Evolutionary conservation across 1,140 invertebrate species (phyloP), one percentile per base, ranked within the genome.

Genomic region (Luehdorfia chinensis): DNA sequence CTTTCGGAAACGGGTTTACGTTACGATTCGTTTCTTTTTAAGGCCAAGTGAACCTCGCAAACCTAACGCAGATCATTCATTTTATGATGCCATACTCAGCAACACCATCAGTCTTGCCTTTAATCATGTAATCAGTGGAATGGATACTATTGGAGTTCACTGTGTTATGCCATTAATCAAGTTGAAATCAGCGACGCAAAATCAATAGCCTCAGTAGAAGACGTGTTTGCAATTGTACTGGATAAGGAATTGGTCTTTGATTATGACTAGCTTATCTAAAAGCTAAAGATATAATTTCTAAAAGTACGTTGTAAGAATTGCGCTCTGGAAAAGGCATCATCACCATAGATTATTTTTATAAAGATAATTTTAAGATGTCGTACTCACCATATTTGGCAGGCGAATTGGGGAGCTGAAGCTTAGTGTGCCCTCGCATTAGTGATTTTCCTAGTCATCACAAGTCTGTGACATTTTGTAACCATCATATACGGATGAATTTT

Each of bases 51-150:
- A 34, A 34, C 14, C 16, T 6, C 14, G n/a, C 13, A 3, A 14
- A 18, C 23, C 15, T 3, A 14, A 16, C 37, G 37, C 6, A 8
- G 23, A 28, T 25, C 25, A 43, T 43, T 43, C 39, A 30, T 43
- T 41, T 41, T 30, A 43, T 30, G 39, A 43, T 14, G 39, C n/a
- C 13, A 27, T 4, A 9, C 15, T 34, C 32, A 43, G 25, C 14
- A 9, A 15, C 9, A 57, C 48, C 43, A 58, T 69, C 60, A 49
- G 44, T 70, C 70, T 66, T 67, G 36, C 50, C 39, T 52, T 37
- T 53, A 53, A 49, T 50, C 51, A 47, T 47, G 59, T 62, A 71
- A 75, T 75, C 69, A 66, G 54, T 69, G 44, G 55, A 66, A 66
- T 65, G 66, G 56, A 64, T 60, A 55, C 58, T 59, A 68, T 60